Percentiles rank a stretch among this genome's conserved stretches.
These are phyloP conservation scores for Aspidoscelis tigris DNA, from an alignment of 2,113 vertebrate genomes.

Conservation along the genomic window DNA sequence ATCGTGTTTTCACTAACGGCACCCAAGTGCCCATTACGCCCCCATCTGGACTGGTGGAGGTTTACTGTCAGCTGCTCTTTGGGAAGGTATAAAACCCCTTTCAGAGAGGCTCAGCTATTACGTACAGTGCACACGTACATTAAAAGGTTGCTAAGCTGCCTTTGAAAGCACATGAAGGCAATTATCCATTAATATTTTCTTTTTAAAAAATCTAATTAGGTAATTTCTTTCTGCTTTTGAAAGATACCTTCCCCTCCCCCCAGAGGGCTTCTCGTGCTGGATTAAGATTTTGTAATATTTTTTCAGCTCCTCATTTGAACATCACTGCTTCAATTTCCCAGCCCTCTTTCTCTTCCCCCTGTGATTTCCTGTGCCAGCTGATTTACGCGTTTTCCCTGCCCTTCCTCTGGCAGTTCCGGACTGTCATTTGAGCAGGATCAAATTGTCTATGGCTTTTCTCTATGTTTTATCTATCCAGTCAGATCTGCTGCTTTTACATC, in stretches of 20 bases:
- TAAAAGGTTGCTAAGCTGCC: constrained; percentile 75
- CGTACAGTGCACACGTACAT: constrained; percentile 28
- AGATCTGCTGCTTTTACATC: fast-evolving
- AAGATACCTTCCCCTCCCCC: constrained; percentile 55
- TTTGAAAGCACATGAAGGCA: constrained; percentile 67
- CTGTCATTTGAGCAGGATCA: background rate
- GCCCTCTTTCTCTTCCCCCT: constrained; percentile 29
- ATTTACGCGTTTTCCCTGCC: constrained; percentile 39
- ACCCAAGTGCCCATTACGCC: constrained; percentile 70
- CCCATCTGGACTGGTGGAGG: constrained; percentile 63
- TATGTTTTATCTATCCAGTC: background rate
- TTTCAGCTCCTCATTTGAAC: constrained; percentile 64
- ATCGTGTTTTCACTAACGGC: constrained; percentile 69
- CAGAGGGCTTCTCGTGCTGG: constrained; percentile 55
- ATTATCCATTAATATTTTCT: constrained; percentile 52
- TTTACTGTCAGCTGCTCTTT: constrained; percentile 74
- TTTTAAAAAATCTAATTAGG: constrained; percentile 66
- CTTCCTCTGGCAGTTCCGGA: background rate
- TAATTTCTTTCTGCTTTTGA: constrained; percentile 62
- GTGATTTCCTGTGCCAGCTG: constrained; percentile 55
- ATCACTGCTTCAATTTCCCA: constrained; percentile 48
- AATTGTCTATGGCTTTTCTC: no score
- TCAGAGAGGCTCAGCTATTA: constrained; percentile 55
- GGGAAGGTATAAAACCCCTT: constrained; percentile 72
- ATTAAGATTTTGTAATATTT: constrained; percentile 68